phyloP scores from a whole-genome alignment of 2,888 invertebrate species.

The Drosophila vallismaia region DNA sequence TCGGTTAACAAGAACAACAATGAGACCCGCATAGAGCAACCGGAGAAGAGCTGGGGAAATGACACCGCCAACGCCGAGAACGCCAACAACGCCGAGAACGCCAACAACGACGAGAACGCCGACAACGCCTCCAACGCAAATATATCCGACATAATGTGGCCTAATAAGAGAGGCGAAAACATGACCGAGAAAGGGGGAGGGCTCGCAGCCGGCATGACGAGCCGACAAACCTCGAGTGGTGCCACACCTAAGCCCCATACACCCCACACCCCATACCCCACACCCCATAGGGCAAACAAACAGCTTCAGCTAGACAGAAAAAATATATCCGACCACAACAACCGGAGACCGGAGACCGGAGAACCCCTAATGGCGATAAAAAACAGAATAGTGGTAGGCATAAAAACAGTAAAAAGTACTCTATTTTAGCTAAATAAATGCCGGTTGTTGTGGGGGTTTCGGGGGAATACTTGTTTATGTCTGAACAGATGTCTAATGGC shows the following conservation, averaged over 20 bases:
- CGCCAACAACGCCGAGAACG: slow-evolving; percentile 25
- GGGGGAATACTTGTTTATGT: background rate
- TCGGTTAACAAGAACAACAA: slow-evolving; percentile 45
- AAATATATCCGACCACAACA: slow-evolving; percentile 23
- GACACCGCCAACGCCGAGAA: slow-evolving; percentile 1
- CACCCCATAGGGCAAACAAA: slow-evolving; percentile 52
- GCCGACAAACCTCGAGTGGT: slow-evolving; percentile 74
- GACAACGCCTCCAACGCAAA: slow-evolving; percentile 56
- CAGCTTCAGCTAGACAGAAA: slow-evolving; percentile 57
- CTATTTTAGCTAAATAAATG: slow-evolving; percentile 48
- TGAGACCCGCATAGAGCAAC: slow-evolving; percentile 15
- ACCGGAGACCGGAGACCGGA: background rate
- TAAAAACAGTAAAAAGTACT: slow-evolving; percentile 57
- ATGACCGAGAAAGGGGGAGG: slow-evolving; percentile 13
- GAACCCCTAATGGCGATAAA: slow-evolving; percentile 29
- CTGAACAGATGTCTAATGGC: slow-evolving; percentile 64
- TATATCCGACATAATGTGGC: slow-evolving; percentile 67
- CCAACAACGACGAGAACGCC: slow-evolving; percentile 10
- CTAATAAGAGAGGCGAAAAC: slow-evolving; percentile 60
- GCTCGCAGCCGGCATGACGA: slow-evolving; percentile 16
- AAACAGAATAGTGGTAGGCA: slow-evolving; percentile 56
- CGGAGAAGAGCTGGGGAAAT: background rate
- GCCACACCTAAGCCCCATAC: slow-evolving; percentile 36
- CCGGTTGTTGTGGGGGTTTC: too few relatives aligned
- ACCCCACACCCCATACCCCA: slow-evolving; percentile 1